Conservation (phyloP, 2,888 invertebrate genomes). For the Drosophila atroscutellata region DNA sequence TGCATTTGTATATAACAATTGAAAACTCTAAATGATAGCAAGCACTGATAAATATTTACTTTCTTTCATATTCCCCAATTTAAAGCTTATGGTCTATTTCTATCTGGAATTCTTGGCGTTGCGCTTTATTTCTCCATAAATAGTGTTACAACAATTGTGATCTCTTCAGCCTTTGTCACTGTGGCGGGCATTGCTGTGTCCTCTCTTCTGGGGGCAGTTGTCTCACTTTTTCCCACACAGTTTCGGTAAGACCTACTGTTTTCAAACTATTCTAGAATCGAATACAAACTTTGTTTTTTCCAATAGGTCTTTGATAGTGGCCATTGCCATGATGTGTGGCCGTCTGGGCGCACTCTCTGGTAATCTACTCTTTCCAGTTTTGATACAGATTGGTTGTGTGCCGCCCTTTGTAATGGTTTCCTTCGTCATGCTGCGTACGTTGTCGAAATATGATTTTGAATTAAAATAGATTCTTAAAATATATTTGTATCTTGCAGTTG, state of each 20-base stretch:
- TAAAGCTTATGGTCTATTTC: constrained; percentile 84
- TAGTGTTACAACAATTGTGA: constrained; percentile 86
- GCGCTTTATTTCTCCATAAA: constrained; percentile 87
- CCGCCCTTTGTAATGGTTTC: constrained; percentile 90
- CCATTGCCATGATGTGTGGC: constrained; percentile 90
- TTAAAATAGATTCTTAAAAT: neutral
- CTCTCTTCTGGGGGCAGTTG: constrained; percentile 80
- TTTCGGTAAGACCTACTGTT: constrained; percentile 72
- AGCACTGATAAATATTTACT: neutral
- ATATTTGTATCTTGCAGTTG: constrained; percentile 53
- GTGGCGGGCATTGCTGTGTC: constrained; percentile 81
- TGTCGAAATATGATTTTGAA: too few relatives aligned
- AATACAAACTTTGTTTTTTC: neutral
- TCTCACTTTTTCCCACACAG: constrained; percentile 83
- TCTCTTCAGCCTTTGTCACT: constrained; percentile 86
- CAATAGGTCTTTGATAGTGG: constrained; percentile 87
- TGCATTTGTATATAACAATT: neutral
- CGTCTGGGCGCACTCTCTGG: constrained; percentile 90
- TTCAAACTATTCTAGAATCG: neutral
- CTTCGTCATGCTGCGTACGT: constrained; percentile 87
- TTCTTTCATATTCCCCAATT: neutral
- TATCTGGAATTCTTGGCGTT: constrained; percentile 86
- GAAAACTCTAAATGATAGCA: neutral
- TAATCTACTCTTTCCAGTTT: constrained; percentile 89
- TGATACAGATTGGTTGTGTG: constrained; percentile 89